Percentiles rank a stretch among this genome's conserved stretches.
Evolutionary conservation across 2,888 invertebrate genomes (phyloP).

Genomic region (Metacarcinus magister): DNA sequence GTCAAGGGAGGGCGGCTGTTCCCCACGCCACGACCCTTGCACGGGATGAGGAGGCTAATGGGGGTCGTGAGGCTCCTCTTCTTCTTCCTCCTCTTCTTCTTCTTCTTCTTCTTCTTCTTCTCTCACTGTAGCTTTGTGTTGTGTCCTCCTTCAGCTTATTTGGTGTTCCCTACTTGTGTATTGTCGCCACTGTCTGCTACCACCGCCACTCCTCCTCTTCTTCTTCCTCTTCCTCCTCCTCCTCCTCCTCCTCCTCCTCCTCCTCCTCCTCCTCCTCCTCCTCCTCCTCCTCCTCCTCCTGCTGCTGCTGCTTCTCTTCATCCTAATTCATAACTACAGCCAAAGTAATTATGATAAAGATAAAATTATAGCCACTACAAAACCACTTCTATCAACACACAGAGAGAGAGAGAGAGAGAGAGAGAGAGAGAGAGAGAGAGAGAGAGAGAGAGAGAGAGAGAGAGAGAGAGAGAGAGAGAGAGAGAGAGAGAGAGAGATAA

Average conservation of each 20-base stretch:
- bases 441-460: conserved; percentile 26
- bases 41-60: not conserved
- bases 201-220: not conserved
- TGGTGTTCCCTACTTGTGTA: not conserved
- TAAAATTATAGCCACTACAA: not conserved
- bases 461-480: not conserved
- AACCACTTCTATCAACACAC: too few species aligned
- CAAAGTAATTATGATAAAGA: not conserved
- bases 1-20: not conserved
- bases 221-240: not conserved
- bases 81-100: not conserved
- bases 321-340: not conserved
- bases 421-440: conserved; percentile 26
- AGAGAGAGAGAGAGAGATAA: not conserved
- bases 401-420: conserved; percentile 27
- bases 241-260: conserved; percentile 47
- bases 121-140: not conserved
- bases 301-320: not conserved
- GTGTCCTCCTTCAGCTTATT: not conserved
- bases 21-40: not conserved
- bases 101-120: not conserved
- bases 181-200: not conserved
- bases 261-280: not conserved
- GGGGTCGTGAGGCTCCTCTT: not conserved
- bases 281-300: not conserved